Evolutionary conservation across 2,797 vertebrate genomes (phyloP), one percentile per base, ranked within the genome.

Genomic region (Ctenopoma multispine): DNA sequence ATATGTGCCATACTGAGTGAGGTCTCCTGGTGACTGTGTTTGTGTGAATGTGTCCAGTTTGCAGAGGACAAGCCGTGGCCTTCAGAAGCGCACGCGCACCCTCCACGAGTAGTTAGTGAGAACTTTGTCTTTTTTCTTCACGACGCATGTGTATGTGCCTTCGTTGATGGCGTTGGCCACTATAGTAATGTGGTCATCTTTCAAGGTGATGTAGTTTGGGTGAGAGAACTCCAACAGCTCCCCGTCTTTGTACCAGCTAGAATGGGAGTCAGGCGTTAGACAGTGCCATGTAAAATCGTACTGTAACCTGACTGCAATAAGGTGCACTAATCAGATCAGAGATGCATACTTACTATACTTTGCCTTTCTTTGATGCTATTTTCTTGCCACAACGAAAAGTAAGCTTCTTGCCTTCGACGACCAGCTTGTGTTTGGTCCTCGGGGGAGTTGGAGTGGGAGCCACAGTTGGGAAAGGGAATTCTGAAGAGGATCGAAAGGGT

Each of bases 121-220:
- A 63, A 97, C 94, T 29, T 95, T 96, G 74, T 95, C 95, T 74
- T 91, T 95, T 85, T 96, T 96, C 90, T 94, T 96, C 55, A 99
- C 96, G 4, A 98, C 90, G 20, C 98, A 99, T 17, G 97, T 98
- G 89, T 98, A 99, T 5, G 95, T 96, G 72, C 98, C 98, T 84
- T 99, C 97, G 5, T 99, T 99, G 75, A 99, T 96, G 40, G 97
- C 97, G 0, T 99, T 99, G 81, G 97, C 98, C 34, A 98, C 96
- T 68, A 99, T 96, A 76, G 94, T 98, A 76, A 99, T 96, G 88
- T 96, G 96, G 69, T 97, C 96, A 0, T 96, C 94, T 0, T 95
- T 96, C 74, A 99, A 82, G 74, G 93, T 94, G 79, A 99, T 93
- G 91, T 99, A 99, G 72, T 97, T 96, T 0, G 96, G 97, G 29